Evolutionary conservation across 2,797 vertebrate species (phyloP).

Genomic region (Limosa lapponica): DNA sequence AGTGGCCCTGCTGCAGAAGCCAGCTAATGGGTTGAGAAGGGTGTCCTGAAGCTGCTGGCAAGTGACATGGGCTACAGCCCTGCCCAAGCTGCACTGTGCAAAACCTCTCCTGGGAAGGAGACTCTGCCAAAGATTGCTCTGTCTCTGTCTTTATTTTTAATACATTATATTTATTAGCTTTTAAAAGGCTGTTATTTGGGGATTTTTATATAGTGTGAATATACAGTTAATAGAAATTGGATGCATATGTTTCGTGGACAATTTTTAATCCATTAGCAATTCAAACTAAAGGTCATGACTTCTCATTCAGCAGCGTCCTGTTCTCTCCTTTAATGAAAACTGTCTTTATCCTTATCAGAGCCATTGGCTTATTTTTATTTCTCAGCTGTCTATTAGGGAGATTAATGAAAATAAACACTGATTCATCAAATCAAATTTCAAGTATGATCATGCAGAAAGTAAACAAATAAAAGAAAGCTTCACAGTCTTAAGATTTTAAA

Average conservation of each 20-base stretch:
- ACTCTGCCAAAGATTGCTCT: background rate
- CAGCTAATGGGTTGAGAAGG: fast-evolving
- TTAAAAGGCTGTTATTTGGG: background rate
- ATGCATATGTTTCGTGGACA: background rate
- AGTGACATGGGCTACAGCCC: background rate
- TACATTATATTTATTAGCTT: background rate
- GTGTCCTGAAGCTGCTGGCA: background rate
- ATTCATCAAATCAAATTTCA: background rate
- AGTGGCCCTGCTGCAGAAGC: background rate
- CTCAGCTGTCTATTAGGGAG: background rate
- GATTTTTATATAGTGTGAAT: background rate
- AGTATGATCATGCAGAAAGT: background rate
- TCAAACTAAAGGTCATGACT: background rate
- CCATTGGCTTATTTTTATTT: background rate
- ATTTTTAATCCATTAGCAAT: background rate
- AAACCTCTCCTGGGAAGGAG: background rate
- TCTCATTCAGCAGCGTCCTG: background rate
- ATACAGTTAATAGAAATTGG: background rate
- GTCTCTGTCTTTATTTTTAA: background rate
- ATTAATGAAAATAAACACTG: background rate
- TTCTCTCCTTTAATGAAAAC: background rate
- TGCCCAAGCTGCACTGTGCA: background rate
- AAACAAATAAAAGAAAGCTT: background rate
- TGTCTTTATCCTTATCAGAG: background rate
- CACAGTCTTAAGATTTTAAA: background rate